Evolutionary conservation across 2,797 vertebrate species (phyloP).

Genomic region (Steatocranus sp.): DNA sequence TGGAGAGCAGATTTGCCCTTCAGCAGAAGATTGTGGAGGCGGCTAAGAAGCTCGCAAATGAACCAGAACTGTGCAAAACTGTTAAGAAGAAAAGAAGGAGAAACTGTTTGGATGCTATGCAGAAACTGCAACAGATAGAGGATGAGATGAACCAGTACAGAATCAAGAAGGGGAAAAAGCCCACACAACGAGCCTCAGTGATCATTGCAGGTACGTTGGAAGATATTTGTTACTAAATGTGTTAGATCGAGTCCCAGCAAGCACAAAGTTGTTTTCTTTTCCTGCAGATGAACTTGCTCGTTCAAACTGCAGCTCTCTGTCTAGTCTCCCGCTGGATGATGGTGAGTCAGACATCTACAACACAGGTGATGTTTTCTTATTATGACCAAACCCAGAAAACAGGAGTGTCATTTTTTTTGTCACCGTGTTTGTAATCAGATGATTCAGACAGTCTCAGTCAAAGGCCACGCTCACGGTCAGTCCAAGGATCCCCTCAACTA

Average conservation of each 20-base stretch:
- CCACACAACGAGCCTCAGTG: conserved; percentile 84
- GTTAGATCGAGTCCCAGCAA: not conserved
- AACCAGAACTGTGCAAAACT: conserved; percentile 89
- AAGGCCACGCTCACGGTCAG: conserved; percentile 83
- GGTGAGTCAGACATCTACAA: conserved; percentile 70
- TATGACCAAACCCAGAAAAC: not conserved
- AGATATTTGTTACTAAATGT: not conserved
- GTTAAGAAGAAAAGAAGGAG: conserved; percentile 94
- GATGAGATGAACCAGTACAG: conserved; percentile 93
- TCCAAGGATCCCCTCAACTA: conserved; percentile 87
- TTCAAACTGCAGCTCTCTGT: conserved; percentile 90
- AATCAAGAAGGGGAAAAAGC: conserved; percentile 90
- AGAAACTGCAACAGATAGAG: conserved; percentile 93
- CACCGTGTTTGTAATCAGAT: conserved; percentile 17
- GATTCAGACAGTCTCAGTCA: conserved; percentile 72
- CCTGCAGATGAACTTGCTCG: conserved; percentile 87
- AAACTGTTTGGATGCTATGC: conserved; percentile 89
- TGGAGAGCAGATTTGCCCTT: conserved; percentile 95
- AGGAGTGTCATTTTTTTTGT: not conserved
- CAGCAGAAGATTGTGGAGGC: conserved; percentile 96
- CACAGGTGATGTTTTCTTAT: not conserved
- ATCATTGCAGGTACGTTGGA: conserved; percentile 79
- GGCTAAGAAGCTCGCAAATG: conserved; percentile 89
- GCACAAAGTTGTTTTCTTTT: not conserved
- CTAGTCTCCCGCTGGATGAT: conserved; percentile 88